Evolutionary conservation across 35 echinoderm and acorn worm genomes (phyloP).

Genomic region (Ophioderma brevispina): DNA sequence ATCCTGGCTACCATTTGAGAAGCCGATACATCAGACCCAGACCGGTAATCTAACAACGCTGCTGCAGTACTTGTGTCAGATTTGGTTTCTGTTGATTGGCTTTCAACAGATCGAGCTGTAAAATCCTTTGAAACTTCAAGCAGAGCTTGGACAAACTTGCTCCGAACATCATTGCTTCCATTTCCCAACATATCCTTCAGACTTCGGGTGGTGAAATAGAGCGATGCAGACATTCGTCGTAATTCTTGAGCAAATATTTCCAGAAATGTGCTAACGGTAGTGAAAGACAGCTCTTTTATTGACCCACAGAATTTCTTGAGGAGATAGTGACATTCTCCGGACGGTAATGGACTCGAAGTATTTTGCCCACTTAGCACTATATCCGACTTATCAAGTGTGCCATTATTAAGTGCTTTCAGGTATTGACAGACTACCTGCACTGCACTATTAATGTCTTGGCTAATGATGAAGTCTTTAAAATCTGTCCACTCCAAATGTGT

Average conservation of each 20-base stretch:
- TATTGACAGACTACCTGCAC: conserved; percentile 42
- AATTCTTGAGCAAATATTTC: conserved; percentile 27
- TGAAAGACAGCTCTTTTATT: conserved; percentile 26
- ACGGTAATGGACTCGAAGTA: neutral
- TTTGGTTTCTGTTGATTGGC: neutral
- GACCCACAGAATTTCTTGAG: neutral
- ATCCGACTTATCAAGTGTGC: conserved; percentile 21
- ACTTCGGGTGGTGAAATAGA: conserved; percentile 26
- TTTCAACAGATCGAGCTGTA: conserved; percentile 31
- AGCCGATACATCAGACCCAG: neutral
- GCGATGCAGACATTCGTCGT: conserved; percentile 30
- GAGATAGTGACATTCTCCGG: neutral
- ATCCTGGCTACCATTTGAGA: conserved; percentile 31
- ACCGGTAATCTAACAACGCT: neutral
- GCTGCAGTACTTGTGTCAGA: neutral
- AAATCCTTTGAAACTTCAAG: conserved; percentile 30
- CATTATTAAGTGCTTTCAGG: conserved; percentile 21
- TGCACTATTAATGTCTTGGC: conserved; percentile 29
- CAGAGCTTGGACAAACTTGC: conserved; percentile 32
- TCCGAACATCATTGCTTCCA: conserved; percentile 12
- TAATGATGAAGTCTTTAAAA: conserved; percentile 13
- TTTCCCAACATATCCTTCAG: conserved; percentile 31
- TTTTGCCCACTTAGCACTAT: neutral
- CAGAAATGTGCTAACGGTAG: conserved; percentile 35
- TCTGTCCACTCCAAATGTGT: conserved; percentile 25